Evolutionary conservation across 1,140 invertebrate genomes (phyloP).

Genomic region (Elymnias hypermnestra): DNA sequence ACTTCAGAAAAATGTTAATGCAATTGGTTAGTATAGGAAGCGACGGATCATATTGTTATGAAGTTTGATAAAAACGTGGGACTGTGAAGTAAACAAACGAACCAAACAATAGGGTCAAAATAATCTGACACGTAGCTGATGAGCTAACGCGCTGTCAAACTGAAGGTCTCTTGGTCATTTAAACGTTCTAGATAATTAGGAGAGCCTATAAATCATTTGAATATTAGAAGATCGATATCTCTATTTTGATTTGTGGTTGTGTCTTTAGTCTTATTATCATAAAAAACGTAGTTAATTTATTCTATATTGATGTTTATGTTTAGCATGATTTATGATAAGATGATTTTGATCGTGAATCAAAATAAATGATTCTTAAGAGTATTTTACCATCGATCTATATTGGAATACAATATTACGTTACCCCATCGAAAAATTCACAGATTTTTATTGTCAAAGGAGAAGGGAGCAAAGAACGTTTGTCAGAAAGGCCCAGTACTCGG

Average conservation of each 20-base stretch:
- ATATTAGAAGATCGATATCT: constrained; percentile 6
- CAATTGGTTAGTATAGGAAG: constrained; percentile 9
- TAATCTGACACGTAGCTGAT: constrained; percentile 48
- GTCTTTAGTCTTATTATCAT: constrained; percentile 2
- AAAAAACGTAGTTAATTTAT: neutral
- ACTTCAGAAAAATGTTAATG: neutral
- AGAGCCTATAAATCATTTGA: constrained; percentile 1
- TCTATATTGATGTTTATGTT: neutral
- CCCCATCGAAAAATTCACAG: no score
- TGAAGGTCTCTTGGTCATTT: constrained; percentile 33
- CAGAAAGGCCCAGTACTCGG: no score
- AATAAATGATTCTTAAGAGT: no score
- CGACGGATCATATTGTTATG: constrained; percentile 10
- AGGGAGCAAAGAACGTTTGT: no score
- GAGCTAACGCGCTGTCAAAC: constrained; percentile 47
- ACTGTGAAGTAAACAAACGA: constrained; percentile 29
- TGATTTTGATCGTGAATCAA: no score
- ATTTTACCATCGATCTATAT: no score
- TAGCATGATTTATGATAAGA: neutral
- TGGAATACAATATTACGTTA: no score
- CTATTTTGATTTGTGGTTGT: neutral
- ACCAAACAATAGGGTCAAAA: constrained; percentile 45
- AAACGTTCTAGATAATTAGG: constrained; percentile 1
- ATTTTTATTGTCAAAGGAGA: no score
- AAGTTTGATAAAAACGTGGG: constrained; percentile 20